Base-by-base conservation (phyloP, 2,888 invertebrate species). In the Hydrotaea diabolus region DNA sequence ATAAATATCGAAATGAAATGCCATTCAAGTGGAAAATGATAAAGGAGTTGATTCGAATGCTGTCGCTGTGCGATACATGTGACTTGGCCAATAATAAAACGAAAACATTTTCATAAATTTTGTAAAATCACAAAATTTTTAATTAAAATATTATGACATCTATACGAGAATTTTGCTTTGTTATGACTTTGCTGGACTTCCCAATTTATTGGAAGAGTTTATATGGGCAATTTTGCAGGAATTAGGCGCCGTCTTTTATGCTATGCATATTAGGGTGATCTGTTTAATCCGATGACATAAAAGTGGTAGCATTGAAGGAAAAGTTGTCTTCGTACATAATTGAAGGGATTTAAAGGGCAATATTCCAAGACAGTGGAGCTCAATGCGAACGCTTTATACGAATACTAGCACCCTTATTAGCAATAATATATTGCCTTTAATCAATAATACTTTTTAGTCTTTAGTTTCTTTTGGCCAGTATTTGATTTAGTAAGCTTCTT, bases 1-100 rank as follows among this genome's bases (percentile, higher is more conserved):
- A 80, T 77, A 80, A 75, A 77, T 77, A 77, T 83, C 80, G 77
- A 80, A 80, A 74, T 74, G 80, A 80, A 80, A 71, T 74, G 77
- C 77, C 73, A 83, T 75, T 80, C 80, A 80, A 77, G 83, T 80
- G 77, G 74, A 83, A 77, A 49, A 74, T 49, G 74, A 74, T 77
- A 80, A 80, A 83, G 80, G 73, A 77, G 21, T 39, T 53, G 2
- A 31, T 31, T 31, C 31, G 31, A 31, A 31, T 31, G 31, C 7
- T 36, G 31, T 62, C 57, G 8, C 8, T 13, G 23, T 31, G 7
- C 31, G 7, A 31, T 31, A 31, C 9, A 62, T 13, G n/a, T 23
- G 23, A 19, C 8, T 19, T 46, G 21, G 69, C 23, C 39, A 23
- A 49, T 11, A 53, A 19, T 17, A 62, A 46, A 74, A 49, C 36